Evolutionary conservation across 2,113 vertebrate genomes (phyloP).

Genomic region (Melospiza georgiana): DNA sequence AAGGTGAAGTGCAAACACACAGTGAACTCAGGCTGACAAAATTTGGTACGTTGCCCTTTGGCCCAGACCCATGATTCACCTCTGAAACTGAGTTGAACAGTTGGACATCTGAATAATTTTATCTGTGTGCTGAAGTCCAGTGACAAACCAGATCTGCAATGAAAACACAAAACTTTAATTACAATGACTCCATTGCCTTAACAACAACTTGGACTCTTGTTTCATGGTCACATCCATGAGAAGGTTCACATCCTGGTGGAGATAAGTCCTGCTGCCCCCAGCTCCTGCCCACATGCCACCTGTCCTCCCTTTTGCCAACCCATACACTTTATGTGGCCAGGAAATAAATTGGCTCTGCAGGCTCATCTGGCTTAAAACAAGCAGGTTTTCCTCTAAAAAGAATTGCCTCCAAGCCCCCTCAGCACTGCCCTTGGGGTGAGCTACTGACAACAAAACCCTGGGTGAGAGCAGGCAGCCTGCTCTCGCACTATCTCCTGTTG

Average conservation of each 20-base stretch:
- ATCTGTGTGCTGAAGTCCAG: neutral
- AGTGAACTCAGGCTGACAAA: neutral
- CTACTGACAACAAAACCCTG: neutral
- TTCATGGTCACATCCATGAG: neutral
- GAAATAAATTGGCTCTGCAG: neutral
- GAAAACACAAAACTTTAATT: neutral
- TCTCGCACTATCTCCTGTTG: fast-evolving
- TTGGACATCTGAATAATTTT: neutral
- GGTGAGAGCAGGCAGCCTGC: neutral
- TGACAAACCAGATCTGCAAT: neutral
- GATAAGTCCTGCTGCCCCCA: fast-evolving
- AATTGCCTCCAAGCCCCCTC: fast-evolving
- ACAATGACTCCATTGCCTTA: neutral
- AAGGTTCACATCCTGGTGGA: neutral
- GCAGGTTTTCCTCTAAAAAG: neutral
- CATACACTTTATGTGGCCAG: neutral
- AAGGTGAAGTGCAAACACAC: neutral
- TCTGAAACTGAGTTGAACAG: neutral
- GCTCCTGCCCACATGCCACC: neutral
- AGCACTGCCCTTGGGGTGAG: neutral
- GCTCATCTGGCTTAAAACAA: neutral
- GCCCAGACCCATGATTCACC: neutral
- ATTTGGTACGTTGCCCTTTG: neutral
- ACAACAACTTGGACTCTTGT: neutral
- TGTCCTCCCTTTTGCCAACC: neutral